Percentiles rank a stretch among this genome's conserved stretches.
These are phyloP conservation scores for Ectobius pallidus DNA, from an alignment of 2,888 invertebrate genomes.

Conservation along the genomic window DNA sequence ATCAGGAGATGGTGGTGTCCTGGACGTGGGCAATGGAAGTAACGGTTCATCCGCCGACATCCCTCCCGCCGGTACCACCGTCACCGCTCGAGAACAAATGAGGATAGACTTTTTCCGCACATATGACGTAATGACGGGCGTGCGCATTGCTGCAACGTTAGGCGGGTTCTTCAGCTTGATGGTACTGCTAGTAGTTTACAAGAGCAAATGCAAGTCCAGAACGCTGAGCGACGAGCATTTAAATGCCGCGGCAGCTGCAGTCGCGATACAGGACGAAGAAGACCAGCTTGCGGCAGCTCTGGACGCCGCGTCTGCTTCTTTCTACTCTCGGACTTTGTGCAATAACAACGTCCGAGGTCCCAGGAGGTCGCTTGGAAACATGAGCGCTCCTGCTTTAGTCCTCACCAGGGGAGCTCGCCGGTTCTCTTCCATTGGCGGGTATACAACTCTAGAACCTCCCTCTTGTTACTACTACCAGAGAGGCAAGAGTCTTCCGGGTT, in stretches of 20 bases:
- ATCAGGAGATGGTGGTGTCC: background rate
- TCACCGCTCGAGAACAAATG: slow-evolving; percentile 68
- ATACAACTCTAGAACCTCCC: slow-evolving; percentile 49
- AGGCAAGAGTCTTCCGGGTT: slow-evolving; percentile 67
- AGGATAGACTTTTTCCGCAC: slow-evolving; percentile 85
- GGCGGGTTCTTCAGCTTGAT: slow-evolving; percentile 91
- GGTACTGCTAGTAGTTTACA: slow-evolving; percentile 89
- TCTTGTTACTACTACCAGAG: slow-evolving; percentile 50
- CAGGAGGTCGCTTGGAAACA: slow-evolving; percentile 71
- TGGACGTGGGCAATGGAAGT: background rate
- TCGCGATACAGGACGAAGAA: slow-evolving; percentile 66
- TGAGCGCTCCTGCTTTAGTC: slow-evolving; percentile 62
- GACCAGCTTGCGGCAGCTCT: slow-evolving; percentile 70
- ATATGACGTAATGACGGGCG: slow-evolving; percentile 93
- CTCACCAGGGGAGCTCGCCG: slow-evolving; percentile 53
- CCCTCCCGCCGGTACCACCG: slow-evolving; percentile 51
- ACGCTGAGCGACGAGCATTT: slow-evolving; percentile 72
- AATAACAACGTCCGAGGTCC: slow-evolving; percentile 55
- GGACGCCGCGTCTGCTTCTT: slow-evolving; percentile 63
- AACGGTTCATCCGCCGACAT: background rate
- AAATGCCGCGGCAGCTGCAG: slow-evolving; percentile 70
- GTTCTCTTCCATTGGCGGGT: slow-evolving; percentile 70
- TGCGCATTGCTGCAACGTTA: slow-evolving; percentile 88
- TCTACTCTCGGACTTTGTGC: slow-evolving; percentile 29
- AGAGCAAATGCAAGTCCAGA: slow-evolving; percentile 70